Percentiles rank a stretch among this genome's conserved stretches.
These are phyloP conservation scores for Clarias platycephalus DNA, from an alignment of 2,797 vertebrate genomes.

Conservation along the genomic window DNA sequence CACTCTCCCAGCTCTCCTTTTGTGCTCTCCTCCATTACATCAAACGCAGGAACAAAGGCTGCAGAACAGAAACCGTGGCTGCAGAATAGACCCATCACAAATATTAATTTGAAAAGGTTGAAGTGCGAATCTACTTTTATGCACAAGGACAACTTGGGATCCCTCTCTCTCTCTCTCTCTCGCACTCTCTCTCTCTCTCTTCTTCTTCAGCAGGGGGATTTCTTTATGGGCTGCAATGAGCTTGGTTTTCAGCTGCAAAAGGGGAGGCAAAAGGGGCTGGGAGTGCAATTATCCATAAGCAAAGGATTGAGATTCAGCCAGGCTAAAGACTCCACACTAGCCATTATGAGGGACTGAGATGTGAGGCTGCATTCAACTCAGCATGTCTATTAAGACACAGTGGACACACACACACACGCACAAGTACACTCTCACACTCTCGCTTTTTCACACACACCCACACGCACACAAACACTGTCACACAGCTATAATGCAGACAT, in stretches of 20 bases:
- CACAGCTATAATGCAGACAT: slow-evolving; percentile 37
- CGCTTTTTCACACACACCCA: slow-evolving; percentile 27
- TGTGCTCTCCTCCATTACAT: slow-evolving; percentile 99
- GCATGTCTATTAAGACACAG: slow-evolving; percentile 79
- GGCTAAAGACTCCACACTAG: slow-evolving; percentile 91
- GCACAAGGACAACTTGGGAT: slow-evolving; percentile 99
- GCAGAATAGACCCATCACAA: slow-evolving; percentile 99
- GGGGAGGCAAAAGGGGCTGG: slow-evolving; percentile 93
- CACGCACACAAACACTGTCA: slow-evolving; percentile 19
- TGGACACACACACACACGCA: slow-evolving; percentile 46
- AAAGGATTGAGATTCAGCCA: slow-evolving; percentile 94
- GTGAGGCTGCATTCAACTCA: slow-evolving; percentile 84
- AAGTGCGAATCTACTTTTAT: slow-evolving; percentile 99
- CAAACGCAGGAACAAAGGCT: slow-evolving; percentile 99
- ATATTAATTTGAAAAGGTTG: slow-evolving; percentile 99
- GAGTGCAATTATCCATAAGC: slow-evolving; percentile 99
- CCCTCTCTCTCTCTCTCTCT: slow-evolving; percentile 65
- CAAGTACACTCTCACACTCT: slow-evolving; percentile 23
- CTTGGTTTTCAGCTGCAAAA: slow-evolving; percentile 98
- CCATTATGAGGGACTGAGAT: slow-evolving; percentile 85
- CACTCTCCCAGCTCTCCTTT: slow-evolving; percentile 99
- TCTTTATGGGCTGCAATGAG: slow-evolving; percentile 98
- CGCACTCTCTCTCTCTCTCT: slow-evolving; percentile 43
- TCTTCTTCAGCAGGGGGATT: slow-evolving; percentile 71
- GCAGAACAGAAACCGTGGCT: slow-evolving; percentile 98